phyloP scores from a whole-genome alignment of 1,140 invertebrate genomes.

The Drosophila varians region DNA sequence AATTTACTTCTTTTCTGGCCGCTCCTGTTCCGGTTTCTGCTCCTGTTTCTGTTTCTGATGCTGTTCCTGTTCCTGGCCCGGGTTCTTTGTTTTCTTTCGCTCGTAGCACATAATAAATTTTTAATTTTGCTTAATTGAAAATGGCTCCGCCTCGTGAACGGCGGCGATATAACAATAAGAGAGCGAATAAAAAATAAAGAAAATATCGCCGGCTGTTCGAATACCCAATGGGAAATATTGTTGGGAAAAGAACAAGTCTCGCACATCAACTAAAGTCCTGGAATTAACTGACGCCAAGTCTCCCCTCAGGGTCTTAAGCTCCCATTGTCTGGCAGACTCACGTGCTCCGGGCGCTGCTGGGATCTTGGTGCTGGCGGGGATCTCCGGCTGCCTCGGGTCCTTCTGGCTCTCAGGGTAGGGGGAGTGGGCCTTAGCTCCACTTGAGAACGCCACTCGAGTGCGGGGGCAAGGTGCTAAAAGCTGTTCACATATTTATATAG shows the following conservation, averaged over 20 bases:
- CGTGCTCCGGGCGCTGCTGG: conserved; percentile 25
- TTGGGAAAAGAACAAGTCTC: conserved; percentile 26
- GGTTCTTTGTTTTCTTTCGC: conserved; percentile 67
- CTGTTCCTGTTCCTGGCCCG: conserved; percentile 13
- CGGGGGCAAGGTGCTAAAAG: conserved; percentile 73
- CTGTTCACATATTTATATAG: conserved; percentile 80
- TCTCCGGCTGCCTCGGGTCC: conserved; percentile 16
- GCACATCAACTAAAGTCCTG: neutral
- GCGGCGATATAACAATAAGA: conserved; percentile 6
- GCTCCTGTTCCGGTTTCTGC: conserved; percentile 12
- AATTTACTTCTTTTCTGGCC: conserved; percentile 34
- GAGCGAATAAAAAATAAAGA: conserved; percentile 19
- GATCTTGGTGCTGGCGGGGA: conserved; percentile 19
- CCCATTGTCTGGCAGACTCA: conserved; percentile 38
- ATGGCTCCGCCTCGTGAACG: conserved; percentile 36
- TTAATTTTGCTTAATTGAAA: conserved; percentile 82
- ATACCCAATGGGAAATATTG: conserved; percentile 44
- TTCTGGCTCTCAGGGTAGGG: conserved; percentile 8
- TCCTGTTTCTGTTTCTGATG: conserved; percentile 8
- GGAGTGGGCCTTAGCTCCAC: conserved; percentile 30
- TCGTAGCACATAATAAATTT: conserved; percentile 73
- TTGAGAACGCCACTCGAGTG: conserved; percentile 43
- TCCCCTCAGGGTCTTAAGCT: conserved; percentile 6
- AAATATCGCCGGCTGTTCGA: conserved; percentile 29
- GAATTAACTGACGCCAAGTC: conserved; percentile 20